Evolutionary conservation across 2,113 vertebrate species (phyloP), one percentile per base, ranked within the genome.

Genomic region (Calcarius ornatus): DNA sequence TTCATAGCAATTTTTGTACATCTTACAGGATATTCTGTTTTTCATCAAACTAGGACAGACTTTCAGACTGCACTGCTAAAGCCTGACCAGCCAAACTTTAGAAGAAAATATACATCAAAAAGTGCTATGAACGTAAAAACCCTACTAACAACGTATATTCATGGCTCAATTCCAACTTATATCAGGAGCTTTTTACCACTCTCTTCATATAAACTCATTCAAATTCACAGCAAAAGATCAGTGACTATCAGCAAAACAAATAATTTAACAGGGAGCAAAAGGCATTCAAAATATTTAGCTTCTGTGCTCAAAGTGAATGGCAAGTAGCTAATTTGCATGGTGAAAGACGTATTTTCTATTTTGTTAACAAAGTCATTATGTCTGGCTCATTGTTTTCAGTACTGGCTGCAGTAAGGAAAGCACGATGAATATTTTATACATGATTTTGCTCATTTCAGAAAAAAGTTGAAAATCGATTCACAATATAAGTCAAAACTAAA

Each of bases 1-100:
- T 81, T 43, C 56, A 64, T 11, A 69, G 43, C 19, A 38, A 81
- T 68, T 87, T 92, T 87, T 83, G 69, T 80, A 19, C 2, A 3
- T 86, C 82, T 65, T 75, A 45, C n/a, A 84, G 76, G 72, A 93
- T 81, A 94, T 81, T 93, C 94, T 93, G 79, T 4, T 92, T 93
- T 80, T 77, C 68, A 70, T 94, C 92, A 94, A 51, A 77, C 33
- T 53, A 57, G 63, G 40, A 57, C 66, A 93, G 69, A 79, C 56
- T 84, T 91, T 77, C 61, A 57, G 45, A 66, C 50, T 43, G 42
- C 4, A 59, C 16, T 80, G 13, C 87, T 90, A 65, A 79, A 82
- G 27, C 17, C 38, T 1, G 1, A 87, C 13, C 10, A 10, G 81
- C 4, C 42, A 73, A 27, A 15, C 59, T 80, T 65, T 8, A 61